Percentiles rank a stretch among this genome's conserved stretches.
These are phyloP conservation scores for Drosophila jambulina DNA, from an alignment of 1,140 invertebrate genomes.

Conservation along the genomic window DNA sequence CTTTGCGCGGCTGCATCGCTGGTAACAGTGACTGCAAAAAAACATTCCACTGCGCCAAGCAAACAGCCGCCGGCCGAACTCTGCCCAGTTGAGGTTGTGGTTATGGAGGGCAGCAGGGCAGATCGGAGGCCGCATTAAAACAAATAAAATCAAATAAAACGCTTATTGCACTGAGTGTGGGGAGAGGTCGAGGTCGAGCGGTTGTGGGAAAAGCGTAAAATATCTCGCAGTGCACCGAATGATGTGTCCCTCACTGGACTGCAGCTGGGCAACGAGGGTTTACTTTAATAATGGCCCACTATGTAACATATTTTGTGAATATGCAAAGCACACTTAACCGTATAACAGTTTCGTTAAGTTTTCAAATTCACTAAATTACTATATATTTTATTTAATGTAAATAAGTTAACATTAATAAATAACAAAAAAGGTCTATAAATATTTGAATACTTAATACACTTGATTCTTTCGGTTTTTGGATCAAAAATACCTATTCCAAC, in stretches of 20 bases:
- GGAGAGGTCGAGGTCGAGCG: slow-evolving; percentile 4
- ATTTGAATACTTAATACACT: no score
- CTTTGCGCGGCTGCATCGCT: slow-evolving; percentile 33
- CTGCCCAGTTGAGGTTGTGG: slow-evolving; percentile 6
- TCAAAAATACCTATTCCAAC: no score
- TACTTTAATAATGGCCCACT: no score
- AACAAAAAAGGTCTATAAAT: no score
- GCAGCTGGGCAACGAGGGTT: no score
- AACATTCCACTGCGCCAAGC: slow-evolving; percentile 56
- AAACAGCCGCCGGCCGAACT: slow-evolving; percentile 44
- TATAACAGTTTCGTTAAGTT: neutral
- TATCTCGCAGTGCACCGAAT: slow-evolving; percentile 15
- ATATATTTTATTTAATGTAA: no score
- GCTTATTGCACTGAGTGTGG: slow-evolving; percentile 32
- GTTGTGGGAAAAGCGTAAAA: neutral
- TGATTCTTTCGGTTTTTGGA: no score
- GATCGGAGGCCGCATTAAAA: slow-evolving; percentile 49
- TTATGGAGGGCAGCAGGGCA: slow-evolving; percentile 2
- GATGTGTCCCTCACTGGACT: neutral
- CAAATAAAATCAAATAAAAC: slow-evolving; percentile 65
- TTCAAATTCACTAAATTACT: no score
- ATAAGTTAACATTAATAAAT: no score
- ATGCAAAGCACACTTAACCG: no score
- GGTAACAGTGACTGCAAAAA: slow-evolving; percentile 48
- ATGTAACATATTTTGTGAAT: no score